Base-by-base conservation (phyloP, 2,113 vertebrate genomes). In the Salminus brasiliensis region DNA sequence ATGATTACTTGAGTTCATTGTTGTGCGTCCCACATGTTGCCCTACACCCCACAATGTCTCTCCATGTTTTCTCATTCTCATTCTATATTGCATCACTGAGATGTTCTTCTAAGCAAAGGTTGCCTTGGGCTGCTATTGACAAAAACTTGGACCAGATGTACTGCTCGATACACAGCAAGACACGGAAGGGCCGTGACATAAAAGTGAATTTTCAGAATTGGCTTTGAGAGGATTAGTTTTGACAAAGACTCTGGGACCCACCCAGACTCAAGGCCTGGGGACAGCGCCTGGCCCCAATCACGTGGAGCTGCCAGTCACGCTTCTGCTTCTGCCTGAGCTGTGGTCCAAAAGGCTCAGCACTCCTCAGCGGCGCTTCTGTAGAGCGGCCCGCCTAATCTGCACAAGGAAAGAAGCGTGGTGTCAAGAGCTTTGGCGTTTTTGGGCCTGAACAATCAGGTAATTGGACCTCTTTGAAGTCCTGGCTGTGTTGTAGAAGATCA, bases 381-480 rank as follows among this genome's bases (percentile, higher is more conserved):
- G 57, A 63, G 29, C n/a, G 25, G 62, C 69, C 30, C 1, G 55
- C 41, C 41, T 71, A 25, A 71, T 72, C 67, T 79, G 43, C 41
- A 41, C 45, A 67, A 67, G 30, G 62, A 78, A 32, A 25, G 15
- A 0, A 57, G 47, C 11, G 13, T 52, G 36, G 69, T 32, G n/a
- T 63, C 76, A 72, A 62, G 39, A 30, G 76, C 34, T 29, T 68
- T 71, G 21, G 39, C 70, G 39, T 32, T 41, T 63, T 79, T 32
- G 45, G 67, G 60, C 57, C 76, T 71, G 70, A 63, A 63, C 68
- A 72, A 18, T 59, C 62, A 34, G 68, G 67, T 79, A 52, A 79
- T 71, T 72, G 59, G 59, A 30, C 5, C 18, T 2, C 57, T 72
- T 63, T 79, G 76, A 72, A 52, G 68, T 60, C 2, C 41, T 71